A percentile compares a stretch with the other conserved stretches of the same genome.
phyloP scores from a whole-genome alignment of 2,888 invertebrate species.

The Orchesella flavescens region DNA sequence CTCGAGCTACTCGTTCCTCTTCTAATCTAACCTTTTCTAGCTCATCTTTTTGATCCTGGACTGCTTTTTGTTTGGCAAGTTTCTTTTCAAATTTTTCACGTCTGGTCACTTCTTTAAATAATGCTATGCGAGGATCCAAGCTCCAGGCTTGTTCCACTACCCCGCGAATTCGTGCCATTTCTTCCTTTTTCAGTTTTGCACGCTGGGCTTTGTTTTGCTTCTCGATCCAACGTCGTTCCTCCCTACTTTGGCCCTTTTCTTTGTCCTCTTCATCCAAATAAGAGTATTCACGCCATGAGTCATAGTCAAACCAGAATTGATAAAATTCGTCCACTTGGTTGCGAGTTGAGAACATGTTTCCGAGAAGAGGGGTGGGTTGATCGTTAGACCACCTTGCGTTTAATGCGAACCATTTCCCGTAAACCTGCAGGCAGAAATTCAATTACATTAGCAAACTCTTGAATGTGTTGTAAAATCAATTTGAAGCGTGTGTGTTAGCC shows the following conservation, averaged over 20 bases:
- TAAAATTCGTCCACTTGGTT: constrained; percentile 95
- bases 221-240: constrained; percentile 98
- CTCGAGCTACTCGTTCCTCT: constrained; percentile 77
- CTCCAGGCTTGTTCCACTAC: constrained; percentile 95
- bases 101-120: constrained; percentile 94
- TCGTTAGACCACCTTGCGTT: constrained; percentile 95
- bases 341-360: constrained; percentile 83
- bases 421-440: constrained; percentile 71
- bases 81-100: constrained; percentile 91
- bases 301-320: constrained; percentile 98
- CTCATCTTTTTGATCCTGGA: constrained; percentile 84
- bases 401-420: constrained; percentile 79
- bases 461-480: too few species aligned
- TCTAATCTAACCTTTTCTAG: constrained; percentile 85
- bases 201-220: constrained; percentile 96
- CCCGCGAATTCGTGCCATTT: constrained; percentile 91
- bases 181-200: constrained; percentile 95
- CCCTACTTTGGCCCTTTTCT: constrained; percentile 93
- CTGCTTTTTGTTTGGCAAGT: constrained; percentile 81
- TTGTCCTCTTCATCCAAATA: constrained; percentile 99
- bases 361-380: constrained; percentile 88
- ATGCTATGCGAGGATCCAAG: constrained; percentile 92
- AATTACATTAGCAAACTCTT: too few species aligned
- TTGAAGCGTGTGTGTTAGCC: too few species aligned
- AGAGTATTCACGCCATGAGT: constrained; percentile 99